Evolutionary conservation across 2,888 invertebrate species (phyloP).

Genomic region (Drosophila incognita): DNA sequence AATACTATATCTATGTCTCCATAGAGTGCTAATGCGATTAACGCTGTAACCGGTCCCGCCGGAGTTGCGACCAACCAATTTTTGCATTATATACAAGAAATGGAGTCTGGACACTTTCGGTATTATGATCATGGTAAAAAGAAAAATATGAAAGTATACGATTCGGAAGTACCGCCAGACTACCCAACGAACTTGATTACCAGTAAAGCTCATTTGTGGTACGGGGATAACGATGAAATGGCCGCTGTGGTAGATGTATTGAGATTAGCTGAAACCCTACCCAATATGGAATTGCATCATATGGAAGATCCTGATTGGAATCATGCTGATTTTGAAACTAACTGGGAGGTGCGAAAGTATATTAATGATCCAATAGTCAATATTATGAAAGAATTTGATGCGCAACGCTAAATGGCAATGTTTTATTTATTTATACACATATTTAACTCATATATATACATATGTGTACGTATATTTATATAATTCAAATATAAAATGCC

Average conservation of each 20-base stretch:
- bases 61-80: constrained; percentile 74
- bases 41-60: constrained; percentile 60
- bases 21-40: constrained; percentile 31
- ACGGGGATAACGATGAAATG: constrained; percentile 68
- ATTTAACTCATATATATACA: background rate
- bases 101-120: constrained; percentile 63
- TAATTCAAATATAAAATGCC: background rate
- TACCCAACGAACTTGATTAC: constrained; percentile 62
- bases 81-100: constrained; percentile 73
- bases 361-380: constrained; percentile 67
- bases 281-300: constrained; percentile 62
- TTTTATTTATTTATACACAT: background rate
- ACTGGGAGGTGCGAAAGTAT: constrained; percentile 56
- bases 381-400: constrained; percentile 50
- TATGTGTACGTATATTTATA: background rate
- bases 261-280: constrained; percentile 55
- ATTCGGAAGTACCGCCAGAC: constrained; percentile 55
- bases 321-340: constrained; percentile 61
- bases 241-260: constrained; percentile 66
- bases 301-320: constrained; percentile 66
- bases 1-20: background rate
- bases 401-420: background rate
- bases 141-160: constrained; percentile 56
- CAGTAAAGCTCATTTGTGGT: constrained; percentile 68
- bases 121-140: constrained; percentile 64